Conservation (phyloP, 1,140 invertebrate genomes). For the Prorops nasuta region DNA sequence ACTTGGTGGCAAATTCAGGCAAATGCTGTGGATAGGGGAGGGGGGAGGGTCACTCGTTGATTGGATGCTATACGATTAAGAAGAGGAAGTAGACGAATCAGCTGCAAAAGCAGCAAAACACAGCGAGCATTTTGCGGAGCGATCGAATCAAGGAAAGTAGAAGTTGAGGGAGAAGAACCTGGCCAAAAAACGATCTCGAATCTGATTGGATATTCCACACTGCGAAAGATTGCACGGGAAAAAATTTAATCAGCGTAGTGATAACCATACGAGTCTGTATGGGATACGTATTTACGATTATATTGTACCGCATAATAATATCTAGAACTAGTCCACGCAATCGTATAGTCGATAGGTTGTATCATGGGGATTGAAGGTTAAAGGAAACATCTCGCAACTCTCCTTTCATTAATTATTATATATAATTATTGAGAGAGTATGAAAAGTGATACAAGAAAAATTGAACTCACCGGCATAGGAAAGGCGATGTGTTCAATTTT, state of each 20-base stretch:
- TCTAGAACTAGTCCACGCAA: constrained; percentile 33
- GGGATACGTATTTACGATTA: constrained; percentile 35
- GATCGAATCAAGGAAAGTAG: background rate
- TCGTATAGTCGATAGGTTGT: constrained; percentile 32
- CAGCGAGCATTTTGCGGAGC: background rate
- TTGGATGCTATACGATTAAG: too few relatives aligned
- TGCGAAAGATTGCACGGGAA: background rate
- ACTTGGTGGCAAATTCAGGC: too few relatives aligned
- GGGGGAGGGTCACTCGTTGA: too few relatives aligned
- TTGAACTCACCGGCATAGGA: too few relatives aligned
- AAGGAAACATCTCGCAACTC: background rate
- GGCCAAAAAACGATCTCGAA: background rate
- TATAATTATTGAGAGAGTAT: too few relatives aligned
- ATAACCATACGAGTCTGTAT: constrained; percentile 20
- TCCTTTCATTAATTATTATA: too few relatives aligned
- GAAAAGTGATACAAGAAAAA: too few relatives aligned
- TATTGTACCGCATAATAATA: constrained; percentile 37
- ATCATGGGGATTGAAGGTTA: constrained; percentile 18
- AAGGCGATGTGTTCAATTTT: too few relatives aligned
- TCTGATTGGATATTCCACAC: too few relatives aligned
- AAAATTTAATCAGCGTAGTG: constrained; percentile 23
- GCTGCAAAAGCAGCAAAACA: too few relatives aligned
- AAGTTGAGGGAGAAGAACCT: background rate
- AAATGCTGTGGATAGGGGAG: too few relatives aligned
- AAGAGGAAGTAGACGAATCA: background rate